These are phyloP conservation scores for Schizothorax lantsangensis DNA, from an alignment of 2,797 vertebrate genomes.

Conservation along the genomic window DNA sequence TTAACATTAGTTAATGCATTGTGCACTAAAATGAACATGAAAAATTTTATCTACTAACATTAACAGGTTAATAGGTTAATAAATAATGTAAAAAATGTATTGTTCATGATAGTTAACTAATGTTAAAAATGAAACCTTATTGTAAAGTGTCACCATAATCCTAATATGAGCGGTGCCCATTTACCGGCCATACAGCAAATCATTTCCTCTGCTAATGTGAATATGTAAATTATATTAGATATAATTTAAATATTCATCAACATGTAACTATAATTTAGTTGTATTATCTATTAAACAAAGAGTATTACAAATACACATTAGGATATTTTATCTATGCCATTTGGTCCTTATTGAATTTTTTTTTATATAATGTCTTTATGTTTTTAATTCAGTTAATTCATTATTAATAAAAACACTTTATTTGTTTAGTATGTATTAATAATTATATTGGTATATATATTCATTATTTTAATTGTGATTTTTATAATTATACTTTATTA, in stretches of 20 bases:
- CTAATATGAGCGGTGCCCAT: background rate
- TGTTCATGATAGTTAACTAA: background rate
- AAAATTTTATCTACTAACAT: background rate
- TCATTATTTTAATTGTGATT: background rate
- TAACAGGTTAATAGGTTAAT: background rate
- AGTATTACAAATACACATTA: background rate
- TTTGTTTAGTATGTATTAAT: background rate
- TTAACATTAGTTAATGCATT: background rate
- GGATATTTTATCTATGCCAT: background rate
- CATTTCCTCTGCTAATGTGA: background rate
- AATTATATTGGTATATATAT: background rate
- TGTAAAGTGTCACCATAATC: no score
- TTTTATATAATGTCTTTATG: background rate
- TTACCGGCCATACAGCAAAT: conserved; percentile 13
- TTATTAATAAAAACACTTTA: background rate
- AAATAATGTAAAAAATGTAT: background rate
- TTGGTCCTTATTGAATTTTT: background rate
- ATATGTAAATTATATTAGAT: background rate
- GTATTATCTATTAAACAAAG: background rate
- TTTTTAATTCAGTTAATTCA: background rate
- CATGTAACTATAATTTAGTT: background rate
- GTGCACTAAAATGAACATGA: background rate
- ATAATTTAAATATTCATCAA: background rate
- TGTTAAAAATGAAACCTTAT: background rate
- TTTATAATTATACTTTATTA: background rate